Evolutionary conservation across 2,797 vertebrate genomes (phyloP).

Genomic region (Cynodonichthys magdalenae): DNA sequence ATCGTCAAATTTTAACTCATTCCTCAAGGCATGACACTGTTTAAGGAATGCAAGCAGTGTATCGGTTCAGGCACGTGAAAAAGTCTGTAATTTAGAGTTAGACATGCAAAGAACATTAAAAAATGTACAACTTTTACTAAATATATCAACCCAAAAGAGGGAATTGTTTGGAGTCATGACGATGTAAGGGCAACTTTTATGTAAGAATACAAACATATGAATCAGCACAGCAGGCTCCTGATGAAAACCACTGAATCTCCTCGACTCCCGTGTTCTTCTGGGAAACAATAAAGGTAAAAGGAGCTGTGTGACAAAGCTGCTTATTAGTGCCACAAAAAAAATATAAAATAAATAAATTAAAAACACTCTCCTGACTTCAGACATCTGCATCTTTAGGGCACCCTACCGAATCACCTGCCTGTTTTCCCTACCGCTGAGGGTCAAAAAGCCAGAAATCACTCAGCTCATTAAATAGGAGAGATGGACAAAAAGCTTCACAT

Average conservation of each 20-base stretch:
- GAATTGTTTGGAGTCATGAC: conserved; percentile 71
- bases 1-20: not conserved
- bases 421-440: conserved; percentile 38
- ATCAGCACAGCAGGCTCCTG: conserved; percentile 43
- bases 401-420: conserved; percentile 70
- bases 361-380: conserved; percentile 61
- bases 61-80: not conserved
- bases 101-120: conserved; percentile 2
- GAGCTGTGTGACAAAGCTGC: conserved; percentile 70
- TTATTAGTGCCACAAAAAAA: conserved; percentile 45
- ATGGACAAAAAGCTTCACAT: conserved; percentile 53
- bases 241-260: conserved; percentile 33
- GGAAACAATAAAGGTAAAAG: conserved; percentile 58
- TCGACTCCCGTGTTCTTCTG: conserved; percentile 20
- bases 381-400: conserved; percentile 60
- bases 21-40: not conserved
- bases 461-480: conserved; percentile 32
- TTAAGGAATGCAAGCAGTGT: not conserved
- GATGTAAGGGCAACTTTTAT: conserved; percentile 65
- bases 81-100: conserved; percentile 2
- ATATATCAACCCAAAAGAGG: not conserved
- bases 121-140: not conserved
- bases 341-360: too few relatives aligned
- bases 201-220: conserved; percentile 59
- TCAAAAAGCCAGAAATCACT: conserved; percentile 47